Conservation (phyloP, 1,140 invertebrate species). For the Panagrolaimus sp. region DNA sequence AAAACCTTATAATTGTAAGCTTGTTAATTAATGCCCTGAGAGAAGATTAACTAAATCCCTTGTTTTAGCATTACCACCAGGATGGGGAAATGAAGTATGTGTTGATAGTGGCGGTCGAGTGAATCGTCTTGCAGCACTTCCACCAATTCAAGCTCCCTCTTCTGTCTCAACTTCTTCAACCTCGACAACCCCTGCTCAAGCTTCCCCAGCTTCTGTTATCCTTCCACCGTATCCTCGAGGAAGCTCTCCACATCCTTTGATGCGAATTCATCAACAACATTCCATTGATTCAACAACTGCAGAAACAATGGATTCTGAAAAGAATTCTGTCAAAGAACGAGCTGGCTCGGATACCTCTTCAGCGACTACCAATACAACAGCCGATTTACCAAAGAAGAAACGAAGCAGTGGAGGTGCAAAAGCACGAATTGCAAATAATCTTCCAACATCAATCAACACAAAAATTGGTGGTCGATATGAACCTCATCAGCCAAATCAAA, state of each 20-base stretch:
- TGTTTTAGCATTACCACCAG: not conserved
- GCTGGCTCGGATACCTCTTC: not conserved
- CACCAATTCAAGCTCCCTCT: not conserved
- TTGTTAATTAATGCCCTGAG: not conserved
- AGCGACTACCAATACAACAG: not conserved
- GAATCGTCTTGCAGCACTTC: not conserved
- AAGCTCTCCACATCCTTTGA: not conserved
- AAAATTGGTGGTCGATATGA: not conserved
- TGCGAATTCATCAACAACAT: conserved; percentile 14
- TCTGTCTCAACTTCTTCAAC: not conserved
- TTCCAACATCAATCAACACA: not conserved
- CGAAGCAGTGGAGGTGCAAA: not conserved
- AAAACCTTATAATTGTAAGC: conserved; percentile 4
- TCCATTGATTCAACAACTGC: not conserved
- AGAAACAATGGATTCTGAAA: not conserved
- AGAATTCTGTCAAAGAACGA: not conserved
- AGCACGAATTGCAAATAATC: not conserved
- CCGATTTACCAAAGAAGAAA: not conserved
- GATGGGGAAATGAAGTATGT: not conserved
- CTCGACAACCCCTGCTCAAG: not conserved
- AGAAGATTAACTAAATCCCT: not conserved
- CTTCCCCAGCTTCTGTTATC: conserved; percentile 8
- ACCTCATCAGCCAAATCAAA: not conserved
- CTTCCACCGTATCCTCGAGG: not conserved
- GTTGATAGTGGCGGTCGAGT: not conserved